Conservation (phyloP, 2,797 vertebrate genomes). For the Tragelaphus eurycerus region DNA sequence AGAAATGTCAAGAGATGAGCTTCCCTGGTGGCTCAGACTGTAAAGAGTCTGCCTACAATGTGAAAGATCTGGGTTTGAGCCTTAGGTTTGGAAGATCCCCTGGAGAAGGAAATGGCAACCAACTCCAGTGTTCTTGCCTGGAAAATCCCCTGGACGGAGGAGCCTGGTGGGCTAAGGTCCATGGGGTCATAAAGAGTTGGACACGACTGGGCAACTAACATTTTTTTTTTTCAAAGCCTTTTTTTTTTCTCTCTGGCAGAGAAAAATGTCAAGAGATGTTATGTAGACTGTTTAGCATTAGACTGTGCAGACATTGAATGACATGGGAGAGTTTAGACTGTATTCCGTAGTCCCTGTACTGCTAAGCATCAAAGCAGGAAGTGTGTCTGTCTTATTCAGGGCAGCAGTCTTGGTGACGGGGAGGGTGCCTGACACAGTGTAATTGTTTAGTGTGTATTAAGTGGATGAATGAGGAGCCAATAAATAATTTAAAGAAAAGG, state of each 20-base stretch:
- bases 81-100: background rate
- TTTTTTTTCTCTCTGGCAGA: background rate
- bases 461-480: background rate
- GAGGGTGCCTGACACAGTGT: background rate
- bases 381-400: fast-evolving
- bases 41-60: background rate
- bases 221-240: background rate
- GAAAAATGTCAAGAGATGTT: background rate
- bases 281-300: background rate
- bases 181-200: background rate
- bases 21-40: background rate
- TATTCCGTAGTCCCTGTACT: background rate
- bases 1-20: background rate
- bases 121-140: background rate
- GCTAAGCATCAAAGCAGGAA: background rate
- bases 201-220: background rate
- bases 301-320: background rate
- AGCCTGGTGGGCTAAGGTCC: background rate
- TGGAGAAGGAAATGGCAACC: background rate
- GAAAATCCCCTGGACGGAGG: background rate
- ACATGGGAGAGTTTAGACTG: background rate
- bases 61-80: background rate
- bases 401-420: background rate
- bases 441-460: background rate
- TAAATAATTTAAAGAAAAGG: background rate